A percentile compares a stretch with the other conserved stretches of the same genome.
Evolutionary conservation across 2,888 invertebrate genomes (phyloP).

Genomic region (Epicampocera succincta): DNA sequence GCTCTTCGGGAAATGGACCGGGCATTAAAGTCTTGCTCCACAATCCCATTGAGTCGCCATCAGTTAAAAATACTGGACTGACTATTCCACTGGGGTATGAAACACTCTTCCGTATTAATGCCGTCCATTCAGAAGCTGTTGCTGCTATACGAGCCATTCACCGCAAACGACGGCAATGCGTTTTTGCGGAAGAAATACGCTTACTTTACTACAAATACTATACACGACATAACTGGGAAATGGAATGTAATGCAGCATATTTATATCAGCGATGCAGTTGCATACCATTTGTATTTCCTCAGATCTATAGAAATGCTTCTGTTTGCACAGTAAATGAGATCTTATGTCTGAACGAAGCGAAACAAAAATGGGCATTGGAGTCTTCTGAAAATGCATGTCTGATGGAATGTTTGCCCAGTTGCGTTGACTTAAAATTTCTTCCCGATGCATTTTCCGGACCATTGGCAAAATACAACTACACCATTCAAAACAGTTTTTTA

Average conservation of each 20-base stretch:
- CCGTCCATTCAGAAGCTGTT: slow-evolving; percentile 87
- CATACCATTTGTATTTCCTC: slow-evolving; percentile 77
- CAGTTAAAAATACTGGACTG: slow-evolving; percentile 88
- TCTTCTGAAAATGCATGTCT: slow-evolving; percentile 71
- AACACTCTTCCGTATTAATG: slow-evolving; percentile 85
- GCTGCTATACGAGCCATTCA: slow-evolving; percentile 84
- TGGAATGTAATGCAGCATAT: slow-evolving; percentile 84
- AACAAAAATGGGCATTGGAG: slow-evolving; percentile 1
- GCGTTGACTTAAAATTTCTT: slow-evolving; percentile 87
- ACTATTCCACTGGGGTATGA: slow-evolving; percentile 87
- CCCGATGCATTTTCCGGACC: slow-evolving; percentile 85
- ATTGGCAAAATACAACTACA: slow-evolving; percentile 72
- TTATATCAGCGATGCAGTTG: slow-evolving; percentile 74
- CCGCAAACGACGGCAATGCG: slow-evolving; percentile 85
- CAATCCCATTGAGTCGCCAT: slow-evolving; percentile 90
- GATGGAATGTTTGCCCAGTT: slow-evolving; percentile 86
- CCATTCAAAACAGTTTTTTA: slow-evolving; percentile 73
- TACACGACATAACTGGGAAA: slow-evolving; percentile 78
- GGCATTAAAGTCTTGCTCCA: slow-evolving; percentile 82
- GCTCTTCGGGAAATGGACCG: slow-evolving; percentile 87
- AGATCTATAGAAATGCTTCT: slow-evolving; percentile 85
- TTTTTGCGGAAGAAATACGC: slow-evolving; percentile 87
- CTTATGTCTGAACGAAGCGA: slow-evolving; percentile 70
- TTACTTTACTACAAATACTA: slow-evolving; percentile 84
- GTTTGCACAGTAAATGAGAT: slow-evolving; percentile 82